Conservation (phyloP, 2,797 vertebrate species). For the Ctenopoma multispine region DNA sequence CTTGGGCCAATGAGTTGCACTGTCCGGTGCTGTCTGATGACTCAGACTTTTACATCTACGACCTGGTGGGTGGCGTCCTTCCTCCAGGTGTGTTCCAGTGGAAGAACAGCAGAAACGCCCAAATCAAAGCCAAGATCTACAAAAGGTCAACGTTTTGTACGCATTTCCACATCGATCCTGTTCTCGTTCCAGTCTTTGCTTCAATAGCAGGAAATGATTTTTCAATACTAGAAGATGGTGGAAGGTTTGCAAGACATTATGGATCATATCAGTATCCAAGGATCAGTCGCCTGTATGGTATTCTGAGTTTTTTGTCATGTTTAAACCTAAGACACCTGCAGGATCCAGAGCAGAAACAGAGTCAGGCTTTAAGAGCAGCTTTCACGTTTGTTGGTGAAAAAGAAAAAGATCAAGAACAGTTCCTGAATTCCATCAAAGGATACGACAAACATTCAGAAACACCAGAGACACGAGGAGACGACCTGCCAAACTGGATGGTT, state of each 20-base stretch:
- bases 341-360: no score
- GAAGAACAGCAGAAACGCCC: neutral
- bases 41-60: slow-evolving; percentile 23
- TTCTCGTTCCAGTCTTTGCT: slow-evolving; percentile 16
- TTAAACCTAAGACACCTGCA: neutral
- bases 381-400: neutral
- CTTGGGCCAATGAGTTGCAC: neutral
- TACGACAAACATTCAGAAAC: neutral
- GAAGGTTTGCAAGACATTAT: no score
- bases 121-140: slow-evolving; percentile 8
- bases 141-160: neutral
- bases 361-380: neutral
- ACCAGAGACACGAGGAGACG: no score
- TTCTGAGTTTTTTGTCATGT: no score
- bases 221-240: neutral
- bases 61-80: neutral
- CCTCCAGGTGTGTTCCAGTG: neutral
- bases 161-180: neutral
- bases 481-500: neutral
- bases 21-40: slow-evolving; percentile 14
- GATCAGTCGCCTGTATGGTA: no score
- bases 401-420: neutral
- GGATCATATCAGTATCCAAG: no score
- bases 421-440: neutral
- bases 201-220: slow-evolving; percentile 13